phyloP scores from a whole-genome alignment of 2,113 vertebrate species.

The Callithrix jacchus region DNA sequence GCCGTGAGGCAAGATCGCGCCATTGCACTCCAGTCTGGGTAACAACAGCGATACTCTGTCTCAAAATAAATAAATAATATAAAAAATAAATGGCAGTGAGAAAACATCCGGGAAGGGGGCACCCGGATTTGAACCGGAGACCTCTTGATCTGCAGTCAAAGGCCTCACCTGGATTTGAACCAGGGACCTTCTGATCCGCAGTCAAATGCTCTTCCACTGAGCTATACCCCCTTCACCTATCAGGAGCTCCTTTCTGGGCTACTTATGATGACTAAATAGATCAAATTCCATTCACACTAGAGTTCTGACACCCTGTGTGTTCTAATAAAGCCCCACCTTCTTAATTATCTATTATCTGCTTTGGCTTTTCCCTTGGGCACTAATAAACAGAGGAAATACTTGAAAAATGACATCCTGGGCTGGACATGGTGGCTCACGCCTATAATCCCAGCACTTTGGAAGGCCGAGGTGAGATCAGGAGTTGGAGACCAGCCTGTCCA shows the following conservation, averaged over 20 bases:
- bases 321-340: conserved; percentile 56
- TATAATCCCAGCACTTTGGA: too few relatives aligned
- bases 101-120: conserved; percentile 65
- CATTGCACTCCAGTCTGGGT: too few relatives aligned
- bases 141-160: conserved; percentile 86
- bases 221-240: conserved; percentile 78
- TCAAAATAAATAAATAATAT: too few relatives aligned
- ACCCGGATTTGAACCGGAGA: conserved; percentile 84
- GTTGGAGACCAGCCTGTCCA: too few relatives aligned
- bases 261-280: conserved; percentile 63
- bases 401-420: neutral
- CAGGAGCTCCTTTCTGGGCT: rapidly evolving
- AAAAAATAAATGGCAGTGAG: neutral
- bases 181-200: too few relatives aligned
- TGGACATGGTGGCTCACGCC: too few relatives aligned
- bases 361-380: conserved; percentile 47
- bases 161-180: too few relatives aligned
- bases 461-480: too few relatives aligned
- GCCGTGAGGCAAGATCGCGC: too few relatives aligned
- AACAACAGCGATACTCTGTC: too few relatives aligned
- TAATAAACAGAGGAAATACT: conserved; percentile 3
- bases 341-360: conserved; percentile 27
- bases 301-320: neutral
- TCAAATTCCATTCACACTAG: conserved; percentile 43
- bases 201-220: too few relatives aligned